Conservation (phyloP, 2,797 vertebrate species). For the Phaenicophaeus curvirostris region DNA sequence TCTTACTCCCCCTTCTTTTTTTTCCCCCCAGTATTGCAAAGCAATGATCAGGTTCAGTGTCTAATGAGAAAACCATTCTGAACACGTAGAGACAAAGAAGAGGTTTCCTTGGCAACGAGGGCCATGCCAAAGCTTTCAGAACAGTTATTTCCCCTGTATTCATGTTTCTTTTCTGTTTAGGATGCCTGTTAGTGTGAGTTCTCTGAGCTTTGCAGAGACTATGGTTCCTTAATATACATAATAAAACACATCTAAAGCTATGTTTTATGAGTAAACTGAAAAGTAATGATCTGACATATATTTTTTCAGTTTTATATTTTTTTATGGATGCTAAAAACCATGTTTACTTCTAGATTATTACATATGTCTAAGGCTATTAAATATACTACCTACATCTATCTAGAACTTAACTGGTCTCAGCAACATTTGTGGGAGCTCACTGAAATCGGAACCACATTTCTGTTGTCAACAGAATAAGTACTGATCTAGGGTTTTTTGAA, state of each 20-base stretch:
- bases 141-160: constrained; percentile 66
- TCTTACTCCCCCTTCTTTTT: constrained; percentile 30
- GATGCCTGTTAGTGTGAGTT: constrained; percentile 64
- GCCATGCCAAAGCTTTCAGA: constrained; percentile 76
- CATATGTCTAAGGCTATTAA: not conserved
- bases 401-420: not conserved
- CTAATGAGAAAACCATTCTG: constrained; percentile 80
- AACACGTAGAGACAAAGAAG: constrained; percentile 82
- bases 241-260: not conserved
- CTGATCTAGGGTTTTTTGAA: not conserved
- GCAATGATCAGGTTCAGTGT: constrained; percentile 66
- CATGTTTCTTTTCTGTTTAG: constrained; percentile 68
- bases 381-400: not conserved
- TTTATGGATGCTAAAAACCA: not conserved
- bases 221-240: constrained; percentile 7
- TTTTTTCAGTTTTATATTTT: not conserved
- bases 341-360: not conserved
- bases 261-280: not conserved
- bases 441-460: not conserved
- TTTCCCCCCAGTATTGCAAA: not conserved
- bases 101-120: constrained; percentile 81
- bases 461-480: not conserved
- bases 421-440: not conserved
- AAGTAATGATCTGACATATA: not conserved
- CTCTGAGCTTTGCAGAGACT: constrained; percentile 65